Evolutionary conservation across 2,113 vertebrate genomes (phyloP), one percentile per base, ranked within the genome.

Genomic region (Daboia siamensis): DNA sequence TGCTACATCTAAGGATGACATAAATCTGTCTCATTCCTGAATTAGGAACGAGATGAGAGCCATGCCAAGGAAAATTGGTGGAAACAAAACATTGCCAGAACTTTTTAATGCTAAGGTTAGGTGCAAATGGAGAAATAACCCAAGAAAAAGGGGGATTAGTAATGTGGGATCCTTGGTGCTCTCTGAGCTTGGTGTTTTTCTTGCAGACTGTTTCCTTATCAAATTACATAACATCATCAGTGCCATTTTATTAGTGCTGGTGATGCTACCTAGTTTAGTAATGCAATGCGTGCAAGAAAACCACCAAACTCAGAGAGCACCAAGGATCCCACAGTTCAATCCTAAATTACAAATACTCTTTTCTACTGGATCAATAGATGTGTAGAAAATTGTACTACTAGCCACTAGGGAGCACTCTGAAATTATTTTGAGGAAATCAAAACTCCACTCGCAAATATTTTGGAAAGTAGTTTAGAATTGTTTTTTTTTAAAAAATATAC

Each of bases 331-430:
- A 64, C 61, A 4, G 61, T 64, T 26, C 26, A 64, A 64, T 11
- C 29, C 1, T 3, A n/a, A 64, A 1, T 11, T 64, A 56, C 61
- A 57, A 57, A 57, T 57, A 57, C n/a, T 64, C 57, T 61, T 8
- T 61, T 64, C 61, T 17, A 69, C 2, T 33, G 29, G 26, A 85
- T 52, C n/a, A 85, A 57, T 0, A n/a, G 44, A 11, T 80, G 5
- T 89, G 15, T 12, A 69, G 26, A 23, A 91, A 59, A 61, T 86
- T 56, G 12, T 4, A 24, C 0, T 5, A 23, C 17, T 0, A 7
- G 84, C 91, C 97, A 93, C 94, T 39, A 96, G 96, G 94, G 74
- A 94, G 96, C 90, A 33, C 90, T 80, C 92, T 51, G 55, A 48
- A 17, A 29, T 10, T 12, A 52, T 51, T 52, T 56, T 74, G 46